Evolutionary conservation across 2,113 vertebrate species (phyloP).

Genomic region (Globicephala melas): DNA sequence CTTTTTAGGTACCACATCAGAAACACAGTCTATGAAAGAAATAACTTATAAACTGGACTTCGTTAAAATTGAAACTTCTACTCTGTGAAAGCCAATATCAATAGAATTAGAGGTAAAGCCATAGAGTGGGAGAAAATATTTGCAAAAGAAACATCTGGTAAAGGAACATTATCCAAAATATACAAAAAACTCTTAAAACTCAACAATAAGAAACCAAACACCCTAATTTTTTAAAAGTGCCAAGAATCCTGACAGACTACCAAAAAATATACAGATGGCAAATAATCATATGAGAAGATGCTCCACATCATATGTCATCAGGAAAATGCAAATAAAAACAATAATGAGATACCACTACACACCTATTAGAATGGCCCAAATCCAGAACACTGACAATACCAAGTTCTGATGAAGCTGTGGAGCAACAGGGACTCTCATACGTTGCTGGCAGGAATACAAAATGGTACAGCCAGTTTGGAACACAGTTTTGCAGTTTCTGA

Average conservation of each 20-base stretch:
- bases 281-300: neutral
- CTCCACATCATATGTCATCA: neutral
- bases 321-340: neutral
- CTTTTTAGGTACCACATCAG: neutral
- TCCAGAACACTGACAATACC: neutral
- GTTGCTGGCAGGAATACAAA: neutral
- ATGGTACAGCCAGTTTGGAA: neutral
- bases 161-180: neutral
- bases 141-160: neutral
- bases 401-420: neutral
- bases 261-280: neutral
- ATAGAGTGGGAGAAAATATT: neutral
- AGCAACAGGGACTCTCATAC: neutral
- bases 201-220: neutral
- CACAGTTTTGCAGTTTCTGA: neutral
- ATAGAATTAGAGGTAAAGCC: neutral
- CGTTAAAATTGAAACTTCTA: neutral
- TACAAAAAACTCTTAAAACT: neutral
- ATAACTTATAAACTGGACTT: neutral
- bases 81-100: neutral
- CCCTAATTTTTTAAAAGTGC: neutral
- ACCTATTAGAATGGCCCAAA: neutral
- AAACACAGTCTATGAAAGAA: neutral
- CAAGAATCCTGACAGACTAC: neutral
- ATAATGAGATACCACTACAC: neutral